Evolutionary conservation across 2,113 vertebrate genomes (phyloP).

Genomic region (Atrichornis clamosus): DNA sequence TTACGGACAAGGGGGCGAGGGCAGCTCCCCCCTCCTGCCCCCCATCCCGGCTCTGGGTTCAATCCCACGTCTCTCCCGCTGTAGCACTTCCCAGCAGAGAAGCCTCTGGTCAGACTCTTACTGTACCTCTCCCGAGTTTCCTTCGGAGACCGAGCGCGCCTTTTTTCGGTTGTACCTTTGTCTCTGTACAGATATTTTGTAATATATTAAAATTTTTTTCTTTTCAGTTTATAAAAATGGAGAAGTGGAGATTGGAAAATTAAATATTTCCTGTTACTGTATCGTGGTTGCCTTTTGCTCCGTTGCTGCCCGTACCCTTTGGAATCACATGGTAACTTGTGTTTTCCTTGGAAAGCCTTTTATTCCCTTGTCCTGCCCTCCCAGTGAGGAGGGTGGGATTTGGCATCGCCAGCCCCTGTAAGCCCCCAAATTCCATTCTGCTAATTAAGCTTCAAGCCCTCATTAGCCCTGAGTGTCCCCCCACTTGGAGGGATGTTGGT

Average conservation of each 20-base stretch:
- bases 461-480: neutral
- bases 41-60: neutral
- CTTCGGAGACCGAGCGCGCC: slow-evolving; percentile 70
- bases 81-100: slow-evolving; percentile 59
- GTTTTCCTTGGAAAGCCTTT: neutral
- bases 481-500: neutral
- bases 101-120: slow-evolving; percentile 47
- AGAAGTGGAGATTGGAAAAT: slow-evolving; percentile 81
- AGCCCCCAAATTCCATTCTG: neutral
- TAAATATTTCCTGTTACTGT: slow-evolving; percentile 78
- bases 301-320: neutral
- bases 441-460: neutral
- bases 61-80: neutral
- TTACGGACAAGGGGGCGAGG: neutral
- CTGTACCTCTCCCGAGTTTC: slow-evolving; percentile 59
- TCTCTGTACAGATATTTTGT: slow-evolving; percentile 93
- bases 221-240: slow-evolving; percentile 89
- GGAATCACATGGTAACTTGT: neutral
- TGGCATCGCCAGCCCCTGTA: neutral
- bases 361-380: neutral
- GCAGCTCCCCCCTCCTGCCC: neutral
- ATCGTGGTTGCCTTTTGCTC: slow-evolving; percentile 48
- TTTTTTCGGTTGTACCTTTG: slow-evolving; percentile 76
- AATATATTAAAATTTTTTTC: slow-evolving; percentile 80
- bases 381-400: neutral